Evolutionary conservation across 2,113 vertebrate genomes (phyloP).

Genomic region (Trichomycterus rosablanca): DNA sequence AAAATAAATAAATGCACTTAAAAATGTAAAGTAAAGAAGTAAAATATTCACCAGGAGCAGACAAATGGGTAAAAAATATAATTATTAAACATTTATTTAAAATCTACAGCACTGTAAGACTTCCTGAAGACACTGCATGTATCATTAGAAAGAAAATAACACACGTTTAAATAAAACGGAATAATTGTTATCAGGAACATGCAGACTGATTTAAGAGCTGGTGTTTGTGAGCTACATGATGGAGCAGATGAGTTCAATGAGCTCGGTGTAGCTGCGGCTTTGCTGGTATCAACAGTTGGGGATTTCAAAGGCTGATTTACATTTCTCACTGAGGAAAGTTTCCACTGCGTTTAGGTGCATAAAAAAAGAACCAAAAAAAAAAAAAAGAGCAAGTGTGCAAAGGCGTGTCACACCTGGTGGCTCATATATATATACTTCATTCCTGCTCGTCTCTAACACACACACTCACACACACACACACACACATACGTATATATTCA

Average conservation of each 20-base stretch:
- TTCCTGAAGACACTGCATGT: too few species aligned
- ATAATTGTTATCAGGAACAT: too few species aligned
- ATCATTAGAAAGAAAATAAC: too few species aligned
- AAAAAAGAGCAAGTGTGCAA: neutral
- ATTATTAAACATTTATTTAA: too few species aligned
- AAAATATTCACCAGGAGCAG: too few species aligned
- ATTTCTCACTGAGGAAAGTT: slow-evolving; percentile 31
- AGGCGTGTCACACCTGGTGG: slow-evolving; percentile 24
- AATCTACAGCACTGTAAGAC: too few species aligned
- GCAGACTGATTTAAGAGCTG: neutral
- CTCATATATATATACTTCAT: neutral
- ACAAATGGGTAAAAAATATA: too few species aligned
- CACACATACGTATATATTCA: neutral
- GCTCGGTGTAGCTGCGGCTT: slow-evolving; percentile 27
- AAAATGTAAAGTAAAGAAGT: too few species aligned
- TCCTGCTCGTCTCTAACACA: neutral
- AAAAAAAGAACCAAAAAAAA: slow-evolving; percentile 16
- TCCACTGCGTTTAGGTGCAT: slow-evolving; percentile 45
- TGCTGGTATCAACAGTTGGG: slow-evolving; percentile 35
- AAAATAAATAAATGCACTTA: too few species aligned
- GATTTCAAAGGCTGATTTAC: slow-evolving; percentile 32
- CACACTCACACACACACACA: neutral
- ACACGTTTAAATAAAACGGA: too few species aligned
- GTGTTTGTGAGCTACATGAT: slow-evolving; percentile 21
- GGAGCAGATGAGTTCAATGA: slow-evolving; percentile 12